Percentiles rank a stretch among this genome's conserved stretches.
phyloP scores from a whole-genome alignment of 2,888 invertebrate genomes.

The Temnothorax unifasciatus region DNA sequence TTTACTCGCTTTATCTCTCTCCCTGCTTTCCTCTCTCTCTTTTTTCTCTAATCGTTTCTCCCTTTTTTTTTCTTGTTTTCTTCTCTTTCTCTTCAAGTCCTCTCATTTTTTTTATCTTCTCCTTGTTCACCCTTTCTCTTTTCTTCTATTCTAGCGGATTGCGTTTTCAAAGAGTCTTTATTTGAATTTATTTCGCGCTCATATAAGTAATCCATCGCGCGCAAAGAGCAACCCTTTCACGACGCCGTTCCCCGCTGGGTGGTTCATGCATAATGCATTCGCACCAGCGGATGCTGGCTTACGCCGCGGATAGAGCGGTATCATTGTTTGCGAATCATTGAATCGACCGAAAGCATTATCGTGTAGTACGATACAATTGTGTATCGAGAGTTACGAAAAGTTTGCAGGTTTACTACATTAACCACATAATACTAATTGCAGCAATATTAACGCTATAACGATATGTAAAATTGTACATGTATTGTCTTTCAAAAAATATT shows the following conservation, averaged over 20 bases:
- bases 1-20: neutral
- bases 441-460: neutral
- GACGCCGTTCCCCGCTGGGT: slow-evolving; percentile 37
- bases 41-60: neutral
- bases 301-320: slow-evolving; percentile 75
- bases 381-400: slow-evolving; percentile 57
- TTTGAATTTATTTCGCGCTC: slow-evolving; percentile 53
- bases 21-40: neutral
- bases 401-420: slow-evolving; percentile 48
- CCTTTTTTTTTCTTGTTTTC: neutral
- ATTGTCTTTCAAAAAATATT: neutral
- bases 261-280: slow-evolving; percentile 76
- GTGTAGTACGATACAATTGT: slow-evolving; percentile 68
- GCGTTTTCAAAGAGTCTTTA: slow-evolving; percentile 34
- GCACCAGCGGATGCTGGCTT: slow-evolving; percentile 61
- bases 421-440: neutral
- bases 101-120: neutral
- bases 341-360: slow-evolving; percentile 77
- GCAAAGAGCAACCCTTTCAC: slow-evolving; percentile 61
- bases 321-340: slow-evolving; percentile 83
- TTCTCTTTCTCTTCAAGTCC: neutral
- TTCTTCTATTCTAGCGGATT: slow-evolving; percentile 3
- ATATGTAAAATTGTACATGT: neutral
- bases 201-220: slow-evolving; percentile 55
- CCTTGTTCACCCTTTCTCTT: neutral